Base-by-base conservation (phyloP, 2,113 vertebrate species). In the Heterochromis multidens region DNA sequence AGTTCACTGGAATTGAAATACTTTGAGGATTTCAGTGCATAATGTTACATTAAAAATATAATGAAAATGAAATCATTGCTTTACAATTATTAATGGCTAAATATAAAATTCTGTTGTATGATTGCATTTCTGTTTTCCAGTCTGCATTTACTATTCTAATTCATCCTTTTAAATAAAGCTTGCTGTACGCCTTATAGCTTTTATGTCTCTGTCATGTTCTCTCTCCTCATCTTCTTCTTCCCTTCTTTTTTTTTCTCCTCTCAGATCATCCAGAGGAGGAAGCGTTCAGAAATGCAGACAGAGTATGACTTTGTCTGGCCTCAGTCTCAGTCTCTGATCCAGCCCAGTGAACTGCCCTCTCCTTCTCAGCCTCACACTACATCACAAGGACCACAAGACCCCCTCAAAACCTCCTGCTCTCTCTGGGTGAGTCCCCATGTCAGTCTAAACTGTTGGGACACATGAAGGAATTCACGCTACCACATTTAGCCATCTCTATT, bases 241-340 rank as follows among this genome's bases (percentile, higher is more conserved):
- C 49, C 3, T 12, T 61, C 7, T 5, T 27, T 25, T 25, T 8
- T 13, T n/a, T 77, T 17, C 59, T 33, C 16, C 27, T 8, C 25
- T 92, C 88, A 99, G 98, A 99, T 99, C 83, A 97, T 99, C 87
- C 97, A 96, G 86, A 97, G 97, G 88, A 97, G 97, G 93, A 98
- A 97, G 58, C 95, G 88, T 82, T 97, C 96, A 78, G 97, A 97
- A 80, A 95, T 96, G 93, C 97, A 95, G 40, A 85, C 94, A 0
- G 97, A 97, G 84, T 96, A 96, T 3, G 96, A 97, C 57, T 92
- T 93, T 19, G 96, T 96, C 91, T 97, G 97, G 97, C 89, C 96
- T 1, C 96, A 93, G 13, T 94, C 94, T 92, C 94, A 94, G 96
- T 83, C 96, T 0, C 93, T 93, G 33, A 96, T 93, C 37, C 94